Evolutionary conservation across 2,888 invertebrate species (phyloP).

Genomic region (Hyppa rectilinea): DNA sequence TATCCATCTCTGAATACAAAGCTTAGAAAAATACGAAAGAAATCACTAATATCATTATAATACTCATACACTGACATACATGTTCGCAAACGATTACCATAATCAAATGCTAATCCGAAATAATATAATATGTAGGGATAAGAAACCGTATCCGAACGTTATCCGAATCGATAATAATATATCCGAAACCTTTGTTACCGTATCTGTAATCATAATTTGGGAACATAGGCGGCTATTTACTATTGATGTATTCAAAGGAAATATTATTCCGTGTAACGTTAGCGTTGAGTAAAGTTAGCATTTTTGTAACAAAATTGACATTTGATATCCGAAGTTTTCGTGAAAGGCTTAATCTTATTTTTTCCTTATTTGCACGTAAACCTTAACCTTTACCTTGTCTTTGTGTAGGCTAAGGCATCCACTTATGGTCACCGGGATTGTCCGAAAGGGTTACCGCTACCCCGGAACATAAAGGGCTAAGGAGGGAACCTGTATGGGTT

Average conservation of each 20-base stretch:
- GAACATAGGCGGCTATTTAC: slow-evolving; percentile 23
- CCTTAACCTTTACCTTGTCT: not conserved
- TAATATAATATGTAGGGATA: slow-evolving; percentile 51
- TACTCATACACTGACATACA: slow-evolving; percentile 37
- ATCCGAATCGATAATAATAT: slow-evolving; percentile 43
- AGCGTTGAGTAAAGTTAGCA: slow-evolving; percentile 15
- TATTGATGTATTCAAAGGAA: slow-evolving; percentile 41
- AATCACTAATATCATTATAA: slow-evolving; percentile 34
- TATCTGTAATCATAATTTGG: slow-evolving; percentile 36
- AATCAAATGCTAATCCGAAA: slow-evolving; percentile 46
- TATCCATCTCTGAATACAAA: slow-evolving; percentile 28
- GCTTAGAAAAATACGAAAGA: slow-evolving; percentile 22
- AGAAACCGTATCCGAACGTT: slow-evolving; percentile 43
- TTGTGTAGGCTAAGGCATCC: not conserved
- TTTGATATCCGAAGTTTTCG: slow-evolving; percentile 19
- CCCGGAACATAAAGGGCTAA: no score
- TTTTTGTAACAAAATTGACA: slow-evolving; percentile 34
- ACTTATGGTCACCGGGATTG: no score
- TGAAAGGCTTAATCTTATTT: slow-evolving; percentile 13
- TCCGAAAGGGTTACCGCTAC: no score
- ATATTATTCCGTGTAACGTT: slow-evolving; percentile 13
- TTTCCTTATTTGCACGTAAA: not conserved
- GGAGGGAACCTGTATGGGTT: no score
- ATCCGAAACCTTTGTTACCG: slow-evolving; percentile 38
- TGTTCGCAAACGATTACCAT: slow-evolving; percentile 53